Base-by-base conservation (phyloP, 2,797 vertebrate genomes). In the Channallabes apus region DNA sequence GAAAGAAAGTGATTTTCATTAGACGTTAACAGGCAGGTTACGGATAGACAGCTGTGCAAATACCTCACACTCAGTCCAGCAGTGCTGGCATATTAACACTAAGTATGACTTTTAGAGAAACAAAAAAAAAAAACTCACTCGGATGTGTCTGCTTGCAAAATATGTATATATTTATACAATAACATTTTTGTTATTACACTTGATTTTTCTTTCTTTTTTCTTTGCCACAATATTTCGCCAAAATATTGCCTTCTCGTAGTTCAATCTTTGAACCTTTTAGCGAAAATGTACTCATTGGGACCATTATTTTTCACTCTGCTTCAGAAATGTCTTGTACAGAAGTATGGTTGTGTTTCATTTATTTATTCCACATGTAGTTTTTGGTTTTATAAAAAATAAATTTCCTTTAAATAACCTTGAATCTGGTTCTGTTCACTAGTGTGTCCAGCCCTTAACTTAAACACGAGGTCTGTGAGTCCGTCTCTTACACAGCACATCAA, bases 311-410 rank as follows among this genome's bases (percentile, higher is more conserved):
- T 87, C 84, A 89, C 88, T 87, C 87, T 88, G 93, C 94, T 94
- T 86, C 89, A 93, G 94, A 94, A 92, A 90, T 93, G 93, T 94
- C 93, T 94, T 93, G 94, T 96, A 96, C 95, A 96, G 94, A 95
- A 94, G 94, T 96, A 95, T 96, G 92, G 94, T 96, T 96, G 93
- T 90, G 88, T 92, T 93, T 95, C 94, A 96, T 94, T 96, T 96
- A 97, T 97, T 97, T 97, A 97, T 97, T 97, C 95, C 94, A 96
- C 96, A 94, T 89, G 96, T 97, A 97, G 95, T 91, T 96, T 96
- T 95, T 95, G 96, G 96, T 96, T 96, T 97, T 96, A 95, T 96
- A 86, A 88, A 86, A 89, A 88, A 88, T 75, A 76, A 61, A 88
- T 88, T 88, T 90, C 80, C 81, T 86, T 89, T 88, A 58, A 83